Evolutionary conservation across 2,888 invertebrate species (phyloP).

Genomic region (Aporophyla lueneburgensis): DNA sequence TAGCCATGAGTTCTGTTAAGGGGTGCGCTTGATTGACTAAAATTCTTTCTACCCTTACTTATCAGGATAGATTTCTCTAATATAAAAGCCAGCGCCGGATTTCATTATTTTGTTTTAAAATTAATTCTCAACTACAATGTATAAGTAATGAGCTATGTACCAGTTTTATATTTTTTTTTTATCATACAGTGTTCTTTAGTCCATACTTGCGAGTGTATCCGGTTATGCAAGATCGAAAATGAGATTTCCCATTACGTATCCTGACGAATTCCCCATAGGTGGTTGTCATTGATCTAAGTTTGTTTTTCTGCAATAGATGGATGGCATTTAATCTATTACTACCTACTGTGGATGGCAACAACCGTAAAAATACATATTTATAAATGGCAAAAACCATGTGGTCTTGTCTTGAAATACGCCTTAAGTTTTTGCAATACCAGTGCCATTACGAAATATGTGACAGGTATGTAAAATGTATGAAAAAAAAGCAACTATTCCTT

Average conservation of each 20-base stretch:
- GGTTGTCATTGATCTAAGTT: constrained; percentile 42
- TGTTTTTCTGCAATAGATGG: constrained; percentile 29
- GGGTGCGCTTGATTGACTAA: not conserved
- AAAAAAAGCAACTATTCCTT: constrained; percentile 43
- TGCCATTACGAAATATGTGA: constrained; percentile 57
- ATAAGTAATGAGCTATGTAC: no score
- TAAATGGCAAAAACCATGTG: constrained; percentile 46
- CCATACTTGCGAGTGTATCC: not conserved
- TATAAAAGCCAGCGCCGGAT: not conserved
- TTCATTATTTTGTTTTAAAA: not conserved
- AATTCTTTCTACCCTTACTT: not conserved
- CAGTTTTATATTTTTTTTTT: no score
- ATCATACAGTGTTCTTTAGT: no score
- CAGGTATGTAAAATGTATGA: constrained; percentile 40
- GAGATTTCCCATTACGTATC: constrained; percentile 23
- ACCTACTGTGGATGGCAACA: constrained; percentile 3
- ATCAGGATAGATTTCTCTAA: not conserved
- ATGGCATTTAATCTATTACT: constrained; percentile 22
- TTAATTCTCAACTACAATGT: no score
- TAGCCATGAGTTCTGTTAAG: no score
- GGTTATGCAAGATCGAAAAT: constrained; percentile 12
- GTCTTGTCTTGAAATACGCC: constrained; percentile 36
- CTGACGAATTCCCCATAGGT: constrained; percentile 4
- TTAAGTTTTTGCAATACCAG: constrained; percentile 31
- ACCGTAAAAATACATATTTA: constrained; percentile 52